A percentile compares a stretch with the other conserved stretches of the same genome.
Conservation (phyloP, 2,797 vertebrate genomes). For the Micromesistius poutassou region DNA sequence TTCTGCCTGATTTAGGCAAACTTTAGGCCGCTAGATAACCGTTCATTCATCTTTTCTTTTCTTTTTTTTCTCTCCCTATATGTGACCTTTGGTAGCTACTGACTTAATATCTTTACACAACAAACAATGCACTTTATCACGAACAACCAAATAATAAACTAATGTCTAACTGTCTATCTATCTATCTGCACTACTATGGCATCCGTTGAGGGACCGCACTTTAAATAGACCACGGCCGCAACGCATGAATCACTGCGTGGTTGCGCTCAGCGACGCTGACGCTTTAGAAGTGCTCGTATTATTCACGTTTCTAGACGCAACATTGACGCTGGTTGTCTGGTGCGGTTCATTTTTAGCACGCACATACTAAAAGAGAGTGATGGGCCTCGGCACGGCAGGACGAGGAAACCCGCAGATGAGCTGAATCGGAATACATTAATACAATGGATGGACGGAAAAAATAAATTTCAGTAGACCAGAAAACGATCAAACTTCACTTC, state of each 20-base stretch:
- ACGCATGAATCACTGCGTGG: slow-evolving; percentile 51
- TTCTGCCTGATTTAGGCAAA: background rate
- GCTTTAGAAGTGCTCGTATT: background rate
- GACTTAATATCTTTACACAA: background rate
- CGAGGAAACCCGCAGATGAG: background rate
- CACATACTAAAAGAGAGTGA: background rate
- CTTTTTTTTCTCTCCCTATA: background rate
- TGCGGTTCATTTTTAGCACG: background rate
- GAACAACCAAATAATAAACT: background rate
- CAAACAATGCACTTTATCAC: background rate
- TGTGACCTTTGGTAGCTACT: background rate
- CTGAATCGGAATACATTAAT: slow-evolving; percentile 21
- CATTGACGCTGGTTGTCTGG: background rate
- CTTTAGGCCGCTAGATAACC: background rate
- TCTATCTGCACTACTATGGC: background rate
- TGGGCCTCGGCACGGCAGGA: slow-evolving; percentile 1
- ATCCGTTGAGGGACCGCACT: background rate
- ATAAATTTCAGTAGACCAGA: slow-evolving; percentile 28
- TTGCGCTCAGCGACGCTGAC: background rate
- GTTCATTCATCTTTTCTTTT: background rate
- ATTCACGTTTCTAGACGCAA: background rate
- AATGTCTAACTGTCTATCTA: background rate
- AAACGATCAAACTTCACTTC: slow-evolving; percentile 44
- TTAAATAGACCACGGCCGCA: slow-evolving; percentile 1
- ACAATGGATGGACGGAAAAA: slow-evolving; percentile 24